Evolutionary conservation across 2,113 vertebrate species (phyloP), one percentile per base, ranked within the genome.

Genomic region (Electrona antarctica): DNA sequence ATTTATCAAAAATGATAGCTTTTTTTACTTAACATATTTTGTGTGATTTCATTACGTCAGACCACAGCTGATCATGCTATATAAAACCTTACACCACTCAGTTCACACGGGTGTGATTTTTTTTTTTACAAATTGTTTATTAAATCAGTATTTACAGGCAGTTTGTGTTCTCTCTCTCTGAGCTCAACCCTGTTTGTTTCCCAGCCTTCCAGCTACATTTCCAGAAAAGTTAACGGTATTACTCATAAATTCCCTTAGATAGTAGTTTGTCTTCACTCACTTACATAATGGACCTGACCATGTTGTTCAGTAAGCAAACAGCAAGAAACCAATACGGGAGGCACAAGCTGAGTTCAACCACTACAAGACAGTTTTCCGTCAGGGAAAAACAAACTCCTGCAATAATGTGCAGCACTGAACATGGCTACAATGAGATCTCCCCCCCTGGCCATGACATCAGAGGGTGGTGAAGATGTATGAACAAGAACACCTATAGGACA

Each of bases 61-160:
- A n/a, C n/a, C n/a, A n/a, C n/a, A n/a, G n/a, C n/a, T n/a, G n/a
- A n/a, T n/a, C n/a, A n/a, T n/a, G n/a, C n/a, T n/a, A n/a, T n/a
- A n/a, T n/a, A n/a, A n/a, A n/a, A n/a, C n/a, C n/a, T n/a, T n/a
- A n/a, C n/a, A n/a, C n/a, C n/a, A n/a, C n/a, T n/a, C n/a, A n/a
- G n/a, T n/a, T n/a, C n/a, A n/a, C n/a, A n/a, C n/a, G n/a, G n/a
- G n/a, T n/a, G n/a, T n/a, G n/a, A n/a, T 41, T 76, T 13, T 56
- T 55, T 73, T 60, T 73, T 88, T 89, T 81, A 88, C 76, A 92
- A 93, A 91, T 89, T 33, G 64, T 81, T 90, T 92, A 94, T 93
- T 93, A 92, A 93, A 92, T 89, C 88, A 82, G 69, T 93, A 92
- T 93, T 91, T 92, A 93, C 92, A 93, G 90, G 85, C 89, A 88